phyloP scores from a whole-genome alignment of 2,888 invertebrate species.

The Drosophila lutescens region DNA sequence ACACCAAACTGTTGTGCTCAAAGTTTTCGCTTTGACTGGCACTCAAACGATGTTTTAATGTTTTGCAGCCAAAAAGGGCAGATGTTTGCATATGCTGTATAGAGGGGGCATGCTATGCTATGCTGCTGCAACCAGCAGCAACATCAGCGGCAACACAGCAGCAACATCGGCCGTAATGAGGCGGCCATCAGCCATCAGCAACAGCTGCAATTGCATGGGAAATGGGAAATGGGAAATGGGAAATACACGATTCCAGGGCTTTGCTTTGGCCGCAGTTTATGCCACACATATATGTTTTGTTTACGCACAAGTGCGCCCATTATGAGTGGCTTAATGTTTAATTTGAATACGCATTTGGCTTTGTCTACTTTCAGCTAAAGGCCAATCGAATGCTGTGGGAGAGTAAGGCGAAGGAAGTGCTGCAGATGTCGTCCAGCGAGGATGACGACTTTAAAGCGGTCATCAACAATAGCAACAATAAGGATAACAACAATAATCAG shows the following conservation, averaged over 20 bases:
- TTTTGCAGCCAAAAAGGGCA: slow-evolving; percentile 17
- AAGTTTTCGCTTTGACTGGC: slow-evolving; percentile 30
- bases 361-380: slow-evolving; percentile 79
- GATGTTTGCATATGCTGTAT: slow-evolving; percentile 15
- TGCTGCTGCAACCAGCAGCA: neutral
- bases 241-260: slow-evolving; percentile 3
- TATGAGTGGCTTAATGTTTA: neutral
- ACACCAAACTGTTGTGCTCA: slow-evolving; percentile 24
- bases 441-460: slow-evolving; percentile 58
- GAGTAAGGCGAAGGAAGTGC: slow-evolving; percentile 84
- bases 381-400: slow-evolving; percentile 84
- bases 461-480: slow-evolving; percentile 47
- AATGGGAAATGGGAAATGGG: neutral
- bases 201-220: slow-evolving; percentile 12
- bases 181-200: slow-evolving; percentile 17
- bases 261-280: neutral
- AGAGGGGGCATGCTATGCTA: neutral
- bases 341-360: slow-evolving; percentile 12
- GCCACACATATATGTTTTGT: neutral
- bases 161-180: slow-evolving; percentile 21
- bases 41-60: slow-evolving; percentile 7
- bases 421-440: slow-evolving; percentile 81
- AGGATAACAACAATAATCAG: slow-evolving; percentile 44
- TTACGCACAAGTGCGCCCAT: neutral
- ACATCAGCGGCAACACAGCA: slow-evolving; percentile 6